phyloP scores from a whole-genome alignment of 2,888 invertebrate species.

The Phasia obesa region DNA sequence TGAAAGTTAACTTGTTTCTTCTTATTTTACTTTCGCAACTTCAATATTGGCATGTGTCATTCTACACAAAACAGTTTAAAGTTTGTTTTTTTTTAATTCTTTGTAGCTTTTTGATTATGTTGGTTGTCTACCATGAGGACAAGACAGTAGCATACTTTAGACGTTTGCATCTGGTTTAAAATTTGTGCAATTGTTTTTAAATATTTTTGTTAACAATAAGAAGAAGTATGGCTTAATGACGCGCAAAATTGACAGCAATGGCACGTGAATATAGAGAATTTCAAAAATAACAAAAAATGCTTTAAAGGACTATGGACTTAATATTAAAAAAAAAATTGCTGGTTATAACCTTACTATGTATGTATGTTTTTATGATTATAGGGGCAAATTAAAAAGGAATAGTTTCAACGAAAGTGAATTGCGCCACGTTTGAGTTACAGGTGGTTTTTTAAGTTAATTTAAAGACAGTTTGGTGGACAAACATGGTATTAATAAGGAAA shows the following conservation, averaged over 20 bases:
- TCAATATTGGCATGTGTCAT: conserved; percentile 70
- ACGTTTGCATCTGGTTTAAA: conserved; percentile 66
- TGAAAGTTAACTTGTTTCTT: conserved; percentile 19
- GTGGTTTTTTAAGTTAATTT: conserved; percentile 32
- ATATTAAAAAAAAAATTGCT: background rate
- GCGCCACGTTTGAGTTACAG: conserved; percentile 41
- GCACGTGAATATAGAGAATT: background rate
- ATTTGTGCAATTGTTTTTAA: conserved; percentile 62
- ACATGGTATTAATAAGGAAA: background rate
- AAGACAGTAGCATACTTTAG: conserved; percentile 63
- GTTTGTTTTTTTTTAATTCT: conserved; percentile 9
- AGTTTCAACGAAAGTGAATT: conserved; percentile 64
- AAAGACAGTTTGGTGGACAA: background rate
- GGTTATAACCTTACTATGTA: background rate
- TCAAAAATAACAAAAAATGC: background rate
- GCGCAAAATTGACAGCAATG: conserved; percentile 67
- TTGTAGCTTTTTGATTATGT: conserved; percentile 37
- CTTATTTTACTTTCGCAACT: conserved; percentile 32
- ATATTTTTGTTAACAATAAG: conserved; percentile 30
- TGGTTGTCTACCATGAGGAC: conserved; percentile 46
- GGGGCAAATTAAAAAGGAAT: conserved; percentile 54
- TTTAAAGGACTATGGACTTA: background rate
- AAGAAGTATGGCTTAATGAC: conserved; percentile 55
- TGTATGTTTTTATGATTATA: conserved; percentile 30
- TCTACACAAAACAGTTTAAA: conserved; percentile 47